Percentiles rank a stretch among this genome's conserved stretches.
Evolutionary conservation across 2,797 vertebrate genomes (phyloP).

Genomic region (Enteromius thamalakanensis): DNA sequence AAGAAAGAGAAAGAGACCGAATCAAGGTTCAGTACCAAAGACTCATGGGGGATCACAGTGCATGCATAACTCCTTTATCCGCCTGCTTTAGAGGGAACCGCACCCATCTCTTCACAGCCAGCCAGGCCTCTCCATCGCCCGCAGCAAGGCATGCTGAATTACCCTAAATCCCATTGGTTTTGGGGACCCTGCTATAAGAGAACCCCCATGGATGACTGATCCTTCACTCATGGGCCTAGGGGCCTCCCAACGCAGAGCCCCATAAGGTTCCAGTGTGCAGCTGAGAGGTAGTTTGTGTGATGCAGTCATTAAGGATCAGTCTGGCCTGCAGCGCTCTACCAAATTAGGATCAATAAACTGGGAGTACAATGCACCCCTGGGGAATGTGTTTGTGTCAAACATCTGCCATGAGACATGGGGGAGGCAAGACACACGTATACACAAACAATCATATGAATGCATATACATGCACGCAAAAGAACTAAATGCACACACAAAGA

Average conservation of each 20-base stretch:
- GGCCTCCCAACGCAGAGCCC: conserved; percentile 24
- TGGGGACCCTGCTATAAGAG: conserved; percentile 54
- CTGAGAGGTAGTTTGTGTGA: conserved; percentile 17
- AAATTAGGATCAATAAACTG: conserved; percentile 45
- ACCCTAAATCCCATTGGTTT: conserved; percentile 63
- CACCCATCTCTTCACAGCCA: conserved; percentile 18
- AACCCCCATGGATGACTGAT: conserved; percentile 59
- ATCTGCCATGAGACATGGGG: conserved; percentile 41
- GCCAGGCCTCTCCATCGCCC: conserved; percentile 56
- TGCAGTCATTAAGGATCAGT: conserved; percentile 41
- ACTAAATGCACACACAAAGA: conserved; percentile 19
- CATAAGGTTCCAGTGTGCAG: conserved; percentile 9
- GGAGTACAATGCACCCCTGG: conserved; percentile 11
- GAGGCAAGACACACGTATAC: neutral
- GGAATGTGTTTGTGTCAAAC: conserved; percentile 30
- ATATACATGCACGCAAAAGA: neutral
- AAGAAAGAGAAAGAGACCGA: conserved; percentile 11
- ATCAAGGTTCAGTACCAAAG: conserved; percentile 45
- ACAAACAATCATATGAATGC: conserved; percentile 18
- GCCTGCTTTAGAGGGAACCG: conserved; percentile 55
- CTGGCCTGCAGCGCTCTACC: conserved; percentile 1
- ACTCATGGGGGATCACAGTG: conserved; percentile 71
- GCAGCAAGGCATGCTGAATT: conserved; percentile 69
- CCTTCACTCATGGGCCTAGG: conserved; percentile 57
- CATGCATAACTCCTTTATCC: conserved; percentile 69